These are phyloP conservation scores for Meganola albula DNA, from an alignment of 2,888 invertebrate genomes.

Conservation along the genomic window DNA sequence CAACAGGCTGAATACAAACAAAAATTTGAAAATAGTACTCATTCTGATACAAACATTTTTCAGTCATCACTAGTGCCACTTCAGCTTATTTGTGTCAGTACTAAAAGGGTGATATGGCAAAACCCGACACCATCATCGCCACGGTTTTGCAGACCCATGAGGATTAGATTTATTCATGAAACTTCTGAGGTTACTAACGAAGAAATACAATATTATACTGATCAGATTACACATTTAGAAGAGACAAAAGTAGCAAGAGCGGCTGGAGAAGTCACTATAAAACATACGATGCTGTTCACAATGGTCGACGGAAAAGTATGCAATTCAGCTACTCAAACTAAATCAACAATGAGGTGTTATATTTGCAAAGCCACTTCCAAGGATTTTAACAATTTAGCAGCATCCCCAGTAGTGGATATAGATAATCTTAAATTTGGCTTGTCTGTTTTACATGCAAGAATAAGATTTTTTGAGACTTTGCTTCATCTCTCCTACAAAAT, in stretches of 20 bases:
- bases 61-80: constrained; percentile 27
- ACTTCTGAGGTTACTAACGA: constrained; percentile 3
- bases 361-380: constrained; percentile 34
- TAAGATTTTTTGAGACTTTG: constrained; percentile 29
- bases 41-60: constrained; percentile 23
- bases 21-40: constrained; percentile 13
- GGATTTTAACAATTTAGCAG: constrained; percentile 15
- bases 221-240: not conserved
- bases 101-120: constrained; percentile 17
- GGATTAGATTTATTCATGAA: constrained; percentile 3
- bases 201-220: constrained; percentile 1
- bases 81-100: constrained; percentile 14
- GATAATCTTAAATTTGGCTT: constrained; percentile 26
- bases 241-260: not conserved
- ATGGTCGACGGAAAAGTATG: constrained; percentile 23
- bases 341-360: constrained; percentile 34
- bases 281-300: constrained; percentile 24
- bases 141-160: constrained; percentile 5
- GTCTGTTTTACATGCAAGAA: constrained; percentile 33
- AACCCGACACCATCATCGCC: constrained; percentile 7
- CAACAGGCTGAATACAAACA: constrained; percentile 21
- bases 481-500: constrained; percentile 37
- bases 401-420: constrained; percentile 1
- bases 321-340: constrained; percentile 26
- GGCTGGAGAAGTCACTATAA: constrained; percentile 10